Evolutionary conservation across 1,140 invertebrate genomes (phyloP).

Genomic region (Phortica variegata): DNA sequence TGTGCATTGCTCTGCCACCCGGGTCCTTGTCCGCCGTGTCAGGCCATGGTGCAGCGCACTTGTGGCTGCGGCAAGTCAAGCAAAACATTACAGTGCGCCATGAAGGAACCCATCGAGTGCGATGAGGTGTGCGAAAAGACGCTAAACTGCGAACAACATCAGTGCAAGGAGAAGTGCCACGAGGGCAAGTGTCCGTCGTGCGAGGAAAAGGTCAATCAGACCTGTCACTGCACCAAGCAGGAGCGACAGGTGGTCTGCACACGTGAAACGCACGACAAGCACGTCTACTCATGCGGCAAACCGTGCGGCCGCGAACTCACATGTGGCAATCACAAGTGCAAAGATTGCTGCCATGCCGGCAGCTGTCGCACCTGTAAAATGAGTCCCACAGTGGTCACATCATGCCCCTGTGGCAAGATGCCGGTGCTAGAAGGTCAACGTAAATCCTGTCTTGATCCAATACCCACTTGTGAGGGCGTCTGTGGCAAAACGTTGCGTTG

Average conservation of each 20-base stretch:
- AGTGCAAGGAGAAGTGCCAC: conserved; percentile 77
- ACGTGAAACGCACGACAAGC: conserved; percentile 50
- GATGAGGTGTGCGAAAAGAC: conserved; percentile 69
- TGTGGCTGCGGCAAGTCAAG: conserved; percentile 75
- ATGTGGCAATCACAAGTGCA: conserved; percentile 80
- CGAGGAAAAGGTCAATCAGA: conserved; percentile 62
- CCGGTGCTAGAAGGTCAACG: conserved; percentile 57
- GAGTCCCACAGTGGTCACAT: conserved; percentile 65
- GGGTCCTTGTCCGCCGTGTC: conserved; percentile 81
- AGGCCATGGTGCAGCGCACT: conserved; percentile 63
- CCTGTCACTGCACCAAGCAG: conserved; percentile 47
- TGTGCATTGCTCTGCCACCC: conserved; percentile 91
- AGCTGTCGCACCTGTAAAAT: conserved; percentile 66
- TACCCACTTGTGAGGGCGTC: conserved; percentile 80
- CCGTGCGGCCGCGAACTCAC: conserved; percentile 68
- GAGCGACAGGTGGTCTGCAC: conserved; percentile 61
- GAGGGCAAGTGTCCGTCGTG: conserved; percentile 73
- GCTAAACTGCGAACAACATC: conserved; percentile 74
- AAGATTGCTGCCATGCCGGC: conserved; percentile 70
- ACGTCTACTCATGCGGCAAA: conserved; percentile 66
- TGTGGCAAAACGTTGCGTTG: conserved; percentile 81
- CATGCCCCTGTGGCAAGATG: conserved; percentile 86
- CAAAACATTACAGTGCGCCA: conserved; percentile 70
- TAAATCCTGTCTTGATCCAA: conserved; percentile 76
- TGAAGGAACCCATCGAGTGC: conserved; percentile 70